Base-by-base conservation (phyloP, 92 coral and sea anemone genomes). In the Montipora capitata region DNA sequence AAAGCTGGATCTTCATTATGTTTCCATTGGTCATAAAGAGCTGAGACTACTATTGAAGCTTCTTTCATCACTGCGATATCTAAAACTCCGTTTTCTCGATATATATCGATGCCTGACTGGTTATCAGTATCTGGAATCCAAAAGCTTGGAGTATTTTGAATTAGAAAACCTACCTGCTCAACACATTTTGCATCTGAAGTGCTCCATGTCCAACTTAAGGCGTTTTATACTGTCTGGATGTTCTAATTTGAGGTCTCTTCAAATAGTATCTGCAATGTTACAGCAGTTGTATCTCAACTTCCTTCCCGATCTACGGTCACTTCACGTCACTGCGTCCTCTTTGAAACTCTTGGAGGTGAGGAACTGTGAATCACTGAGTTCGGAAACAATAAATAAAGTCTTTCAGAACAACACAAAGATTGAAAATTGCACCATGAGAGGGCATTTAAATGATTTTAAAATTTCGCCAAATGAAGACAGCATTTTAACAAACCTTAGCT, bases 21-120 rank as follows among this genome's bases (percentile, higher is more conserved):
- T 82, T 72, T 82, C 87, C 57, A 71, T 82, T 38, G 87, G 87
- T 42, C 87, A 82, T 77, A 82, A 82, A 70, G 87, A 82, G 87
- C 68, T 82, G 2, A 57, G 87, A 72, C 79, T 82, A 0, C 56
- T 82, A 10, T 44, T 82, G 40, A 82, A 61, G 12, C 11, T 58
- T 57, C 87, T 82, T 51, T 17, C 14, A 15, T 70, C 87, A 41
- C 4, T 82, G 42, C 54, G 79, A 57, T 41, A 41, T 27, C 57
- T 82, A 67, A 82, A 56, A 61, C 49, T 82, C 4, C 27, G 78
- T 61, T 82, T 72, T 14, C 68, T 58, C 42, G 87, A 72, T 12
- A 72, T 43, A 69, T 49, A 59, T 41, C 79, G 87, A 51, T 82
- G 87, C 70, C 40, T 82, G 43, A 72, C 79, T 41, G 87, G 87